Conservation (phyloP, 2,113 vertebrate genomes). For the Chauna torquata region DNA sequence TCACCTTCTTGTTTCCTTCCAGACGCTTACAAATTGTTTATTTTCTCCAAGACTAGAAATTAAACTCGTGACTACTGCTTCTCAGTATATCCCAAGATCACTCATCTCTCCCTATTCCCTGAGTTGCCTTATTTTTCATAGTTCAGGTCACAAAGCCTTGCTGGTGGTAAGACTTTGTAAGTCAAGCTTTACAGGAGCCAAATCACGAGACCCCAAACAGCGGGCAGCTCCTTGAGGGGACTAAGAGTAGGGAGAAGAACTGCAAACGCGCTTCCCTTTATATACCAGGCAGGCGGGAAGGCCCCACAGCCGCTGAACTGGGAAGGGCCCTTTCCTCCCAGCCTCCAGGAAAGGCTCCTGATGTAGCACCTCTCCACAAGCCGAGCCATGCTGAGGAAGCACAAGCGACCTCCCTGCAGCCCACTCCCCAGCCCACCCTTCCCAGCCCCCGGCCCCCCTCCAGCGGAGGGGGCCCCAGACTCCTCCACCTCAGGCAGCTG, state of each 20-base stretch:
- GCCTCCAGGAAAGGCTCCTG: neutral
- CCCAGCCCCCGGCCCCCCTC: too few species aligned
- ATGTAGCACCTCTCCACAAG: rapidly evolving
- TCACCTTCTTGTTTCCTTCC: neutral
- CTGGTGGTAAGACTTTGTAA: rapidly evolving
- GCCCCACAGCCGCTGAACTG: neutral
- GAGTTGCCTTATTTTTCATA: neutral
- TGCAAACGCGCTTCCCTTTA: neutral
- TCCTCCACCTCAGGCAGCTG: neutral
- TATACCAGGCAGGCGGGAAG: neutral
- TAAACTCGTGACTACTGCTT: neutral
- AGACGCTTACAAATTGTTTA: conserved; percentile 14
- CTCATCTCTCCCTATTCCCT: neutral
- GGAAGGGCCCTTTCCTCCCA: neutral
- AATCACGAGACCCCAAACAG: rapidly evolving
- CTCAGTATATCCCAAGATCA: neutral
- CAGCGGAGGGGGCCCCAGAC: rapidly evolving
- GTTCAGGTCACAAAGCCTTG: neutral
- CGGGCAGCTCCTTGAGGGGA: neutral
- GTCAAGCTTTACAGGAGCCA: neutral
- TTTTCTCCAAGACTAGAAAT: neutral
- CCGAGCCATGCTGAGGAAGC: rapidly evolving
- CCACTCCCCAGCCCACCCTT: too few species aligned
- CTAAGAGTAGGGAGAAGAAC: neutral
- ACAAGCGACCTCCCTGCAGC: rapidly evolving